Percentiles rank a stretch among this genome's conserved stretches.
Conservation (phyloP, 2,113 vertebrate species). For the Clarias batrachus region DNA sequence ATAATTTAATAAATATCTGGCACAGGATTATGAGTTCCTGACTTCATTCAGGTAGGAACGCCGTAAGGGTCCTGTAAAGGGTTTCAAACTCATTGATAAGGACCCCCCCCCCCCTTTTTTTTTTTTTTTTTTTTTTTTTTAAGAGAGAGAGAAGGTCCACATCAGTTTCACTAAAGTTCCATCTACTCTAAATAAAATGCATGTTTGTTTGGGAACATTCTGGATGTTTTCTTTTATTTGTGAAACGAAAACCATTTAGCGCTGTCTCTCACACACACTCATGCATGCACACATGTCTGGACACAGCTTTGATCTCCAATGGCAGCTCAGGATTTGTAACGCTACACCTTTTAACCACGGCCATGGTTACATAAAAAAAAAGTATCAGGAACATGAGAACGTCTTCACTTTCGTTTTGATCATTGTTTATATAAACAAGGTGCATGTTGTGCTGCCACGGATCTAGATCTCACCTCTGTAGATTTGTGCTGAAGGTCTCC, state of each 20-base stretch:
- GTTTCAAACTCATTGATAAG: too few species aligned
- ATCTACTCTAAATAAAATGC: too few species aligned
- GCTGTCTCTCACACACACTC: neutral
- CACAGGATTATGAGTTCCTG: neutral
- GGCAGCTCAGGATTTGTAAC: neutral
- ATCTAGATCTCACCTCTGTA: neutral
- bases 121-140: too few species aligned
- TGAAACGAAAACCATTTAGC: neutral
- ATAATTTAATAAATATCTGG: neutral
- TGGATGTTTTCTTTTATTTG: neutral
- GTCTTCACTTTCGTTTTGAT: neutral
- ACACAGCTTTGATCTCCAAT: neutral
- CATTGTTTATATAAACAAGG: neutral
- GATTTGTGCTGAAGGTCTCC: neutral
- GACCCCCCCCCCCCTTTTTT: too few species aligned
- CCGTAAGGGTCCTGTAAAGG: too few species aligned
- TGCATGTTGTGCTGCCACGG: neutral
- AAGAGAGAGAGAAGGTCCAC: too few species aligned
- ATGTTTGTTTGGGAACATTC: neutral
- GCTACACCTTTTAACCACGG: neutral
- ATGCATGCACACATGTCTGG: neutral
- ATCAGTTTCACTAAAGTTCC: too few species aligned
- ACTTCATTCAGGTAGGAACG: neutral
- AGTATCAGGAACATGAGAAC: neutral
- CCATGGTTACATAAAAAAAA: neutral